Conservation (phyloP, 2,113 vertebrate species). For the Physeter macrocephalus region DNA sequence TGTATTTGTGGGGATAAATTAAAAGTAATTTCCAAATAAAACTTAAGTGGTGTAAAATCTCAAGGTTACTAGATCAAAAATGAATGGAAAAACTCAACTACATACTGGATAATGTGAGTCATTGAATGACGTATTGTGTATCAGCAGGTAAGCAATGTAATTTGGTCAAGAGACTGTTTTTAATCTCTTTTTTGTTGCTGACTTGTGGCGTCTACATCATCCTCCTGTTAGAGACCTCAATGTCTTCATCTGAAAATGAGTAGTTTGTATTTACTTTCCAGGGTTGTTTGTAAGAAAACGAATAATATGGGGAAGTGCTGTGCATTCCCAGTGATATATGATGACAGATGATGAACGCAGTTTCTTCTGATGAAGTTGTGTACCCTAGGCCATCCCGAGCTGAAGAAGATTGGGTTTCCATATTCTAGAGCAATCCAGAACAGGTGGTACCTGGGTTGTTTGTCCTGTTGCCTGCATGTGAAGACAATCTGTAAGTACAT, state of each 20-base stretch:
- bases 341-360: not conserved
- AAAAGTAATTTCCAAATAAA: constrained; percentile 64
- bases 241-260: not conserved
- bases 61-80: constrained; percentile 44
- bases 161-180: not conserved
- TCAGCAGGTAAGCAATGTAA: not conserved
- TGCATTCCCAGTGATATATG: not conserved
- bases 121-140: not conserved
- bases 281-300: not conserved
- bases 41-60: constrained; percentile 19
- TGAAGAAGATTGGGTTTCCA: not conserved
- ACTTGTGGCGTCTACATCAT: not conserved
- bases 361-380: not conserved
- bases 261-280: not conserved
- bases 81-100: constrained; percentile 24
- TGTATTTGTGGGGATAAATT: constrained; percentile 66
- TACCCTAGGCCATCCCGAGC: not conserved
- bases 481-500: not conserved
- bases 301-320: not conserved
- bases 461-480: not conserved
- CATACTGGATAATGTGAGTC: not conserved
- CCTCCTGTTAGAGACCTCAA: not conserved
- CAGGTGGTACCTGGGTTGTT: not conserved
- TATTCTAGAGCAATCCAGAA: not conserved
- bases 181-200: not conserved